phyloP scores from a whole-genome alignment of 2,113 vertebrate species.

The Petromus typicus region DNA sequence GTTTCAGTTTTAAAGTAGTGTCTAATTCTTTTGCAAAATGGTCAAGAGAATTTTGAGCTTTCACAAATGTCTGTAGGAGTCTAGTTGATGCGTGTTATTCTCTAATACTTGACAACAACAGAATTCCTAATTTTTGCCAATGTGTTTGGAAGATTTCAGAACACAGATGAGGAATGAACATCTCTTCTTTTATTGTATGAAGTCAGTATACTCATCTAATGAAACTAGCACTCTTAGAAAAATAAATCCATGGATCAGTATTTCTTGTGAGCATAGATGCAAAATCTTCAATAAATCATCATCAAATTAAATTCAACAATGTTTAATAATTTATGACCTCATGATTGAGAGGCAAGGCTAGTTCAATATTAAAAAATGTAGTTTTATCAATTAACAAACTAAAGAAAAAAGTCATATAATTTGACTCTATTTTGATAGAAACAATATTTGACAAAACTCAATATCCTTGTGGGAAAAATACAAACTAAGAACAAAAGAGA shows the following conservation, averaged over 20 bases:
- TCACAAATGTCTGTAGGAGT: not conserved
- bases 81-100: not conserved
- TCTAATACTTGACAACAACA: not conserved
- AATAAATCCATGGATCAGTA: not conserved
- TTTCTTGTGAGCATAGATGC: not conserved
- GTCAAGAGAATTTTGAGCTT: not conserved
- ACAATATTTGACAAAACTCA: conserved; percentile 7
- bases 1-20: not conserved
- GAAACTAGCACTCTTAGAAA: conserved; percentile 11
- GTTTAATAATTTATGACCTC: not conserved
- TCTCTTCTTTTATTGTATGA: not conserved
- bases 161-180: not conserved
- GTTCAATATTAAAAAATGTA: not conserved
- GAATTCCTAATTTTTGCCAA: not conserved
- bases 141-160: not conserved
- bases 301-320: conserved; percentile 7
- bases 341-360: not conserved
- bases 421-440: not conserved
- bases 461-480: not conserved
- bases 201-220: not conserved
- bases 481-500: not conserved
- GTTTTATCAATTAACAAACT: not conserved
- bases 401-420: conserved; percentile 5
- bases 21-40: not conserved
- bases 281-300: not conserved